A percentile compares a stretch with the other conserved stretches of the same genome.
Evolutionary conservation across 2,797 vertebrate species (phyloP).

Genomic region (Momotus momota): DNA sequence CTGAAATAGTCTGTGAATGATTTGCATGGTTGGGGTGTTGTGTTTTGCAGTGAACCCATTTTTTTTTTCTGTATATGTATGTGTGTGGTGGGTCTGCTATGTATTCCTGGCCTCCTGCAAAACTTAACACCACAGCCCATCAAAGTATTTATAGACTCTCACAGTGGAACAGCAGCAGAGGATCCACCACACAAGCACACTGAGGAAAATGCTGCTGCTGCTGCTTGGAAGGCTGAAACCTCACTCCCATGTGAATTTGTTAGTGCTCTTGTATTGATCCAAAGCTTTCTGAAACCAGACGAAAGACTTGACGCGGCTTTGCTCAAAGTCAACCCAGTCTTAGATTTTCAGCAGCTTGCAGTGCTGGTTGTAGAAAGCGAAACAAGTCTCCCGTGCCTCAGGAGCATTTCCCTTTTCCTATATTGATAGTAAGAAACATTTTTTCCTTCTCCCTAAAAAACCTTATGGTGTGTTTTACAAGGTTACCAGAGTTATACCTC

Average conservation of each 20-base stretch:
- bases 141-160: neutral
- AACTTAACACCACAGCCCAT: neutral
- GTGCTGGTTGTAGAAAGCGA: neutral
- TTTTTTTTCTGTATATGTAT: neutral
- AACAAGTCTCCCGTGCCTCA: neutral
- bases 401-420: neutral
- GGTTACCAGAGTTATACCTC: neutral
- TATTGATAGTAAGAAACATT: neutral
- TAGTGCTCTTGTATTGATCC: neutral
- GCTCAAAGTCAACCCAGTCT: fast-evolving
- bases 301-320: neutral
- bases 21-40: neutral
- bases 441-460: neutral
- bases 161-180: neutral
- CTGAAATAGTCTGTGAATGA: neutral
- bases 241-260: neutral
- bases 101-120: neutral
- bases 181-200: neutral
- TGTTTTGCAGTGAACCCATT: neutral
- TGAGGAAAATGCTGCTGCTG: neutral
- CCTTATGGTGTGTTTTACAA: neutral
- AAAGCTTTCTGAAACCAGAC: neutral
- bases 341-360: neutral
- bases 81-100: neutral
- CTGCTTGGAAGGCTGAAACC: neutral